These are phyloP conservation scores for Danaus melanippus DNA, from an alignment of 1,140 invertebrate genomes.

Conservation along the genomic window DNA sequence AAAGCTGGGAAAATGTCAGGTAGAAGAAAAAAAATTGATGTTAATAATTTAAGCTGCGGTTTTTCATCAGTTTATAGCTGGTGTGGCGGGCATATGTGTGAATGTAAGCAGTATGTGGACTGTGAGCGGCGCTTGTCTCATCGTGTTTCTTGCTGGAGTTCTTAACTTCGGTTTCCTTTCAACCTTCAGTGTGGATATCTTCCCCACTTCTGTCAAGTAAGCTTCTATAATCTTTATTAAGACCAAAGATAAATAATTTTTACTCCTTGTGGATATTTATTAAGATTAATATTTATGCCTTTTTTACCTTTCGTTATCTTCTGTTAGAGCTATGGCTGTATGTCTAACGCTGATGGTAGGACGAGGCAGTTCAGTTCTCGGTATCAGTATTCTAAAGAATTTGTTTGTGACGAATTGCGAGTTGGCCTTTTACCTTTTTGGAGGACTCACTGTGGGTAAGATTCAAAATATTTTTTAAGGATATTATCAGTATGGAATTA, in stretches of 20 bases:
- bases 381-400: conserved; percentile 52
- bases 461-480: no score
- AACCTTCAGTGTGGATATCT: conserved; percentile 47
- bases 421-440: conserved; percentile 51
- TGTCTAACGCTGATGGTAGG: conserved; percentile 62
- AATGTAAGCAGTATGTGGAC: conserved; percentile 33
- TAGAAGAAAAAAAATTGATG: no score
- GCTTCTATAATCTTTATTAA: conserved; percentile 16
- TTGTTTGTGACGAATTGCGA: conserved; percentile 50
- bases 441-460: conserved; percentile 43
- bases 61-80: conserved; percentile 33
- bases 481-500: no score
- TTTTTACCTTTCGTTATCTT: conserved; percentile 3
- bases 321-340: conserved; percentile 63
- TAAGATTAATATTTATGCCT: neutral
- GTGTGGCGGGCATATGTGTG: conserved; percentile 32
- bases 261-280: no score
- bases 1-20: no score
- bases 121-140: conserved; percentile 35
- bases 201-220: conserved; percentile 59
- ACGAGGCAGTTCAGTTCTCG: conserved; percentile 49
- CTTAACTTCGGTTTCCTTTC: conserved; percentile 48
- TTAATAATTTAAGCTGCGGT: neutral
- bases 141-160: conserved; percentile 30
- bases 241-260: no score